Evolutionary conservation across 2,113 vertebrate species (phyloP).

Genomic region (Ptilonorhynchus violaceus): DNA sequence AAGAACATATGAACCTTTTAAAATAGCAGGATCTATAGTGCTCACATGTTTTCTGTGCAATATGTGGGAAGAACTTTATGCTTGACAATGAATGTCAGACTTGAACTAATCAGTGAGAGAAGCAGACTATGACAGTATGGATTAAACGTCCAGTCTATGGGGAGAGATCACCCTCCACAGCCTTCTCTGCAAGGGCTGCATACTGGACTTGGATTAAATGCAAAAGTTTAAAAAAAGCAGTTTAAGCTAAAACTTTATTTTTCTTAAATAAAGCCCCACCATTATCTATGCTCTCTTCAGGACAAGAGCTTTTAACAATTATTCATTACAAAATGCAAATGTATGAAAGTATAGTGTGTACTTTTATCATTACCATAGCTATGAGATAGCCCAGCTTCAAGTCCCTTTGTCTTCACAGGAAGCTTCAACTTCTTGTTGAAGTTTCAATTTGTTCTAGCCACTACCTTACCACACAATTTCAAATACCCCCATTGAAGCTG

Average conservation of each 20-base stretch:
- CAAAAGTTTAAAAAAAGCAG: rapidly evolving
- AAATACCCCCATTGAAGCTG: not conserved
- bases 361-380: not conserved
- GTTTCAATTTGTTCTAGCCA: not conserved
- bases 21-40: rapidly evolving
- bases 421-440: not conserved
- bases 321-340: not conserved
- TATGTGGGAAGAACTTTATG: rapidly evolving
- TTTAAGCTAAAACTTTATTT: not conserved
- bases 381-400: not conserved
- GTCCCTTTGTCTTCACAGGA: not conserved
- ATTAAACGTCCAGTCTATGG: not conserved
- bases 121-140: not conserved
- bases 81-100: not conserved
- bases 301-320: not conserved
- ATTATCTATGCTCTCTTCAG: not conserved
- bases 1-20: not conserved
- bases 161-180: not conserved
- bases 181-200: not conserved
- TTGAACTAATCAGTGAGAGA: not conserved
- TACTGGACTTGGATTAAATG: not conserved
- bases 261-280: not conserved
- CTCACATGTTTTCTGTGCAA: not conserved
- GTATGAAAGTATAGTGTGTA: not conserved
- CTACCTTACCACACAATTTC: not conserved